Evolutionary conservation across 2,113 vertebrate genomes (phyloP).

Genomic region (Lepus europaeus): DNA sequence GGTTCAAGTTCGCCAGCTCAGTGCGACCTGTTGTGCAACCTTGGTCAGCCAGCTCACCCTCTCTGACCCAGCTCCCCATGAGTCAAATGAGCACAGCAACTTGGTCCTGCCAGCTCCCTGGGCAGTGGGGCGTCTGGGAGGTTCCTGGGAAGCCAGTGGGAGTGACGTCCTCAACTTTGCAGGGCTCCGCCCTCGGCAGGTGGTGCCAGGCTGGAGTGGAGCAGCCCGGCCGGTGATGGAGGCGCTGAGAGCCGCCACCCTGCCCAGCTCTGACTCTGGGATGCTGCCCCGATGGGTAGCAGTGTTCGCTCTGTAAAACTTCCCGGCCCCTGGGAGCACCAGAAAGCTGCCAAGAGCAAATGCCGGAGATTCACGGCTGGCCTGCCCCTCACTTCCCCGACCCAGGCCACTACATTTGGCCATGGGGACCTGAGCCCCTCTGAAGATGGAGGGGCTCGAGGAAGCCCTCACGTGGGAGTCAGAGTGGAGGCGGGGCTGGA

Average conservation of each 20-base stretch:
- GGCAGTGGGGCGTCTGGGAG: neutral
- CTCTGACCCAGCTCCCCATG: neutral
- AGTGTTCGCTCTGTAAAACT: neutral
- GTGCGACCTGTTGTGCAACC: neutral
- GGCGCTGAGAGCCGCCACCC: fast-evolving
- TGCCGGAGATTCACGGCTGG: neutral
- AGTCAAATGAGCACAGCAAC: neutral
- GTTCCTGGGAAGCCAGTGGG: neutral
- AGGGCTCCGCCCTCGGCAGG: neutral
- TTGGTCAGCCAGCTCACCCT: neutral
- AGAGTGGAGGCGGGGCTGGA: neutral
- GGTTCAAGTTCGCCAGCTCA: neutral
- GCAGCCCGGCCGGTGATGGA: neutral
- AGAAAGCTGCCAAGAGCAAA: neutral
- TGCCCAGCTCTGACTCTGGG: neutral
- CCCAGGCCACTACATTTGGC: neutral
- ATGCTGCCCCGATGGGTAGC: neutral
- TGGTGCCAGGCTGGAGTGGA: neutral
- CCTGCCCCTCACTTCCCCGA: neutral
- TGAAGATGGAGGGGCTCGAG: neutral
- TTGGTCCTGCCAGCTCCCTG: neutral
- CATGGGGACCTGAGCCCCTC: neutral
- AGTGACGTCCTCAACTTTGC: neutral
- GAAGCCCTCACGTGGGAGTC: neutral
- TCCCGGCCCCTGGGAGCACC: neutral